Evolutionary conservation across 2,797 vertebrate species (phyloP).

Genomic region (Enteromius afrohamiltoni): DNA sequence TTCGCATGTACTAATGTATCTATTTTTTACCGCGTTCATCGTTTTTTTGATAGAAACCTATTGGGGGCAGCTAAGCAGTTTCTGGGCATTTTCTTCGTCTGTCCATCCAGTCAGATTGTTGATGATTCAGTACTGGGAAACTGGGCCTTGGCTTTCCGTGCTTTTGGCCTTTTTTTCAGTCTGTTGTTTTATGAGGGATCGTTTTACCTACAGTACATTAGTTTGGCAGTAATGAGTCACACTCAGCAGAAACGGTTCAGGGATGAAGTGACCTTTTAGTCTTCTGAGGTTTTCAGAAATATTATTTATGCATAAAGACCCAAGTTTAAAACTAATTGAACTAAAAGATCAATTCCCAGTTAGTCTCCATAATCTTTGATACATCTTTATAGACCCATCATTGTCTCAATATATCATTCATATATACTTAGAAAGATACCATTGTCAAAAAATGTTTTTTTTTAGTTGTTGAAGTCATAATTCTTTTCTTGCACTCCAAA

Average conservation of each 20-base stretch:
- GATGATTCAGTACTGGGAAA: slow-evolving; percentile 53
- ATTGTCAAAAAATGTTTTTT: background rate
- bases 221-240: slow-evolving; percentile 44
- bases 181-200: slow-evolving; percentile 39
- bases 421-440: background rate
- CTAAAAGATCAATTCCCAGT: background rate
- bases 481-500: background rate
- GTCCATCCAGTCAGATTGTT: slow-evolving; percentile 44
- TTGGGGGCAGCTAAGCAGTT: slow-evolving; percentile 58
- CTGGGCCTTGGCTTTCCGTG: slow-evolving; percentile 57
- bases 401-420: background rate
- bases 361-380: background rate
- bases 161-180: slow-evolving; percentile 13
- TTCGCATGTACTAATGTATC: slow-evolving; percentile 62
- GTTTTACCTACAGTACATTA: slow-evolving; percentile 51
- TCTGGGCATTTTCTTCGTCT: slow-evolving; percentile 43
- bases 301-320: slow-evolving; percentile 21
- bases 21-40: slow-evolving; percentile 59
- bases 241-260: slow-evolving; percentile 39
- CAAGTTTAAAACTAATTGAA: slow-evolving; percentile 2
- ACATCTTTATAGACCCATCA: background rate
- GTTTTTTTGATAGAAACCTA: slow-evolving; percentile 50
- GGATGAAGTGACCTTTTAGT: slow-evolving; percentile 19
- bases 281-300: slow-evolving; percentile 24
- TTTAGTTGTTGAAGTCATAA: background rate